These are phyloP conservation scores for Hybos culiciformis DNA, from an alignment of 2,888 invertebrate species.

Conservation along the genomic window DNA sequence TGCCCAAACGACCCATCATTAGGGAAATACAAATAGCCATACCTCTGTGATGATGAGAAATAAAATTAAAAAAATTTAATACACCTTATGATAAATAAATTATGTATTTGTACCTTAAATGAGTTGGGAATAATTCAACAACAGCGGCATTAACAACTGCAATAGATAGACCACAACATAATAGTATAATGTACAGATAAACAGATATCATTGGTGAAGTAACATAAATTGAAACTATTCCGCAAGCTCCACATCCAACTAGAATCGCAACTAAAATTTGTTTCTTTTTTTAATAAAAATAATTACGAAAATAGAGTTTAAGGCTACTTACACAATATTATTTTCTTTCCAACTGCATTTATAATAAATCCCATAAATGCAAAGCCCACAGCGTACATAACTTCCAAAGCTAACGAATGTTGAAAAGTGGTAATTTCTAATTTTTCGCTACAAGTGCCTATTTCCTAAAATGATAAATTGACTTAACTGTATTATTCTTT, in stretches of 20 bases:
- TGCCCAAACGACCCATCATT: slow-evolving; percentile 39
- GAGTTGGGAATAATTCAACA: slow-evolving; percentile 29
- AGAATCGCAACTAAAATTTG: slow-evolving; percentile 18
- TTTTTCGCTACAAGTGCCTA: slow-evolving; percentile 19
- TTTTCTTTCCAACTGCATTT: slow-evolving; percentile 22
- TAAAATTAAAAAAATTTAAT: neutral
- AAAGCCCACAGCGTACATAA: slow-evolving; percentile 24
- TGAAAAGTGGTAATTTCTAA: slow-evolving; percentile 25
- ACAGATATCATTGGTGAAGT: slow-evolving; percentile 21
- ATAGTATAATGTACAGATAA: slow-evolving; percentile 22
- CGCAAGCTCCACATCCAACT: slow-evolving; percentile 20
- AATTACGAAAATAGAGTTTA: neutral
- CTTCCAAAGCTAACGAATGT: slow-evolving; percentile 23
- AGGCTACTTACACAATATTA: slow-evolving; percentile 22
- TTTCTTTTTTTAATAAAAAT: neutral
- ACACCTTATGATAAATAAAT: neutral
- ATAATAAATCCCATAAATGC: slow-evolving; percentile 24
- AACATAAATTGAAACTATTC: slow-evolving; percentile 18
- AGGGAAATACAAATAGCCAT: slow-evolving; percentile 41
- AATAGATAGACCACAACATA: slow-evolving; percentile 24
- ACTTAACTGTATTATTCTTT: too few relatives aligned
- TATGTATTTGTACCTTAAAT: slow-evolving; percentile 22
- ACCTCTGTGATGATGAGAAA: slow-evolving; percentile 26
- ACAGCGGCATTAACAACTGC: slow-evolving; percentile 27
- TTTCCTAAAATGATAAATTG: neutral